Percentiles rank a stretch among this genome's conserved stretches.
These are phyloP conservation scores for Drosophila borealis DNA, from an alignment of 2,888 invertebrate genomes.

Conservation along the genomic window DNA sequence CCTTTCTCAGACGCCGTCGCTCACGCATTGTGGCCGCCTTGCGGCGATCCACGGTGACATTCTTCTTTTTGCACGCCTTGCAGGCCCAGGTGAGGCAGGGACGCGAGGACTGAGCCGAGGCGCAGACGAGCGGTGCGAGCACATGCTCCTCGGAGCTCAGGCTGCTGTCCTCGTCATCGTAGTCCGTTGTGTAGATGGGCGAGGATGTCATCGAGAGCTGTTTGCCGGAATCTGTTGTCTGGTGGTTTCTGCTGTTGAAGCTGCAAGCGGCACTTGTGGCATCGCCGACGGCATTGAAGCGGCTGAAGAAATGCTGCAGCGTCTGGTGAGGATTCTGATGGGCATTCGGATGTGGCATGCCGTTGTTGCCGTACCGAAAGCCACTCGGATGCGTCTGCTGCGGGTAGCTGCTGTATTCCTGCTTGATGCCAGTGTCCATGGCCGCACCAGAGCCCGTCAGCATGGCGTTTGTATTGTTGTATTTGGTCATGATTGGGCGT, in stretches of 20 bases:
- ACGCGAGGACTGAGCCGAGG: slow-evolving; percentile 86
- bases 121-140: slow-evolving; percentile 85
- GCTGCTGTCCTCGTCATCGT: slow-evolving; percentile 85
- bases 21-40: slow-evolving; percentile 99
- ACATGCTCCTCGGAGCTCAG: slow-evolving; percentile 85
- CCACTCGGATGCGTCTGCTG: slow-evolving; percentile 41
- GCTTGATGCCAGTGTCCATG: slow-evolving; percentile 57
- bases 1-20: slow-evolving; percentile 95
- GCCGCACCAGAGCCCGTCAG: slow-evolving; percentile 17
- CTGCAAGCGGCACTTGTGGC: slow-evolving; percentile 36
- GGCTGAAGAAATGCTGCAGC: slow-evolving; percentile 77
- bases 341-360: slow-evolving; percentile 36
- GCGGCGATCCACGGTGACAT: slow-evolving; percentile 96
- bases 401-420: slow-evolving; percentile 65
- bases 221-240: slow-evolving; percentile 57
- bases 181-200: slow-evolving; percentile 83
- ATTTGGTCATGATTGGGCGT: slow-evolving; percentile 68
- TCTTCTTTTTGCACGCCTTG: slow-evolving; percentile 98
- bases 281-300: slow-evolving; percentile 79
- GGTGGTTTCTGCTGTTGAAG: slow-evolving; percentile 51
- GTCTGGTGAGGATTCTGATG: slow-evolving; percentile 73
- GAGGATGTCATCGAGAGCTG: slow-evolving; percentile 76
- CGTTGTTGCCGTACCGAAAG: slow-evolving; percentile 36
- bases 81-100: slow-evolving; percentile 98
- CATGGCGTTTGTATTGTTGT: slow-evolving; percentile 62